Evolutionary conservation across 2,888 invertebrate genomes (phyloP).

Genomic region (Drosophila ezoana): DNA sequence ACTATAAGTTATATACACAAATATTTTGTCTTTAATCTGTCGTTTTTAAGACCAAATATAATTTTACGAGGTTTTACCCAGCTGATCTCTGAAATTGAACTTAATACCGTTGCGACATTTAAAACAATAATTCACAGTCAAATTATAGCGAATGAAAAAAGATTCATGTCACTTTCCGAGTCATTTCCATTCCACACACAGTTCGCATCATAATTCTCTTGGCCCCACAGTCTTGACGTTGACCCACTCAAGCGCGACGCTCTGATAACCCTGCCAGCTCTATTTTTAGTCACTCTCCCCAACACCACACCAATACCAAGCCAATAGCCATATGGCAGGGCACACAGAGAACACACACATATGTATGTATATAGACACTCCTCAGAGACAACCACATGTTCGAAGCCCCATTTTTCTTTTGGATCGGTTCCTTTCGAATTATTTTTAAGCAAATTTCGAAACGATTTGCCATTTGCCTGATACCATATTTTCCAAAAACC

Average conservation of each 20-base stretch:
- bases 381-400: conserved; percentile 72
- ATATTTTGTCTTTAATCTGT: too few species aligned
- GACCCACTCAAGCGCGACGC: conserved; percentile 74
- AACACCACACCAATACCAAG: conserved; percentile 1
- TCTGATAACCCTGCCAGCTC: conserved; percentile 73
- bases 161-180: conserved; percentile 47
- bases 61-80: not conserved
- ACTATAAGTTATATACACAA: too few species aligned
- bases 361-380: conserved; percentile 3
- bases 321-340: conserved; percentile 47
- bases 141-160: conserved; percentile 16
- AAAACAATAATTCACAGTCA: conserved; percentile 31
- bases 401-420: conserved; percentile 22
- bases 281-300: conserved; percentile 56
- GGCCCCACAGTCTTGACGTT: conserved; percentile 51
- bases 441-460: conserved; percentile 61
- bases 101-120: conserved; percentile 26
- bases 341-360: conserved; percentile 5
- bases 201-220: conserved; percentile 46
- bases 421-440: conserved; percentile 26
- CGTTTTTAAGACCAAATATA: not conserved
- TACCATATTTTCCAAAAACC: conserved; percentile 36
- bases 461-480: conserved; percentile 53
- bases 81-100: conserved; percentile 19
- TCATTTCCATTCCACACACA: conserved; percentile 32